Evolutionary conservation across 2,797 vertebrate species (phyloP), one percentile per base, ranked within the genome.

Genomic region (Onychomys arenicola): DNA sequence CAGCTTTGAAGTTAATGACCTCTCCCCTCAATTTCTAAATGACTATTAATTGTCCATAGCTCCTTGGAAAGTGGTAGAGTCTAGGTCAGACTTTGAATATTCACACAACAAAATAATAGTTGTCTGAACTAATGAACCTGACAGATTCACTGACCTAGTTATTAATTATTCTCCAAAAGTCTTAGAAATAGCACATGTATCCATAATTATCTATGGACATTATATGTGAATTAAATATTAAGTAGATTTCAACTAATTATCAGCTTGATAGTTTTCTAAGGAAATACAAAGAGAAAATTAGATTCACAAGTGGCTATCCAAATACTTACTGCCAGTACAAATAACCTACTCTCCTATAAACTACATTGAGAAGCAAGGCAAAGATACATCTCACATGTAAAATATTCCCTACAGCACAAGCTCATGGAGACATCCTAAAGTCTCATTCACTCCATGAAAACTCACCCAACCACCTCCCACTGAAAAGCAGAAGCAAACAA

Each of bases 401-500:
- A 90, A 80, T 83, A 96, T 37, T 59, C 27, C 52, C 69, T 76
- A 76, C 11, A 2, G 3, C 4, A 11, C 2, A 0, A 1, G 49
- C 57, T 96, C 29, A 46, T 2, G 43, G 29, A 93, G 55, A 49
- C 55, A 90, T 19, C 13, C 0, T 0, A 6, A 93, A 77, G 43
- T 85, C 95, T 87, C 71, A 95, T 96, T 84, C 81, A 83, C 88
- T 78, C 27, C 86, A 2, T 34, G 91, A 52, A 34, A 9, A 37
- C 0, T 7, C 32, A 88, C 87, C 96, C 97, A 97, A 61, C 46
- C 4, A 43, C 34, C 63, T 87, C 86, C 96, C 82, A 96, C 67
- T 4, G 93, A 95, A 97, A 89, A 93, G 67, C 57, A 91, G 94
- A 94, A 97, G 87, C 85, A 95, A 96, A 95, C 90, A 93, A 49